phyloP scores from a whole-genome alignment of 30 jellyfish, hydroid and myxozoan genomes.

The Hydractinia symbiolongicarpus region DNA sequence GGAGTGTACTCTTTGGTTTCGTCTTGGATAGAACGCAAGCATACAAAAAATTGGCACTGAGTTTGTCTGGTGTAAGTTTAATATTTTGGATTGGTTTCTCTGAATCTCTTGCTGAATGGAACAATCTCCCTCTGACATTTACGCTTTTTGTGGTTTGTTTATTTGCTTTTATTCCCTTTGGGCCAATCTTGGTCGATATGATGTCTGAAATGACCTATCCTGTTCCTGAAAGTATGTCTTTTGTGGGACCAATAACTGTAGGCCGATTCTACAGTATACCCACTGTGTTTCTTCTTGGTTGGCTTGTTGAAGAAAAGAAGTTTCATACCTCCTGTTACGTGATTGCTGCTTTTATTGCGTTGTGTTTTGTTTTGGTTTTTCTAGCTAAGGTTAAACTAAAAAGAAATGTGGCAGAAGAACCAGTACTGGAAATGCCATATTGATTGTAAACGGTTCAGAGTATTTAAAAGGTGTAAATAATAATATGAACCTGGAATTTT shows the following conservation, averaged over 20 bases:
- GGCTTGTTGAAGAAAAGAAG: conserved; percentile 18
- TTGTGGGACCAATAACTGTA: conserved; percentile 21
- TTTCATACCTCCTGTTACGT: neutral
- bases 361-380: conserved; percentile 1
- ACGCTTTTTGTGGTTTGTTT: neutral
- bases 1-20: conserved; percentile 28
- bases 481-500: no score
- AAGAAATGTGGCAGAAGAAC: conserved; percentile 16
- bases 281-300: conserved; percentile 16
- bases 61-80: conserved; percentile 4
- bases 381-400: conserved; percentile 17
- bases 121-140: neutral
- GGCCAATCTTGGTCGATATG: conserved; percentile 24
- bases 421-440: neutral
- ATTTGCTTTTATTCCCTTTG: conserved; percentile 19
- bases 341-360: conserved; percentile 15
- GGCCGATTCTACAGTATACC: conserved; percentile 38
- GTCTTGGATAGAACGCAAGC: conserved; percentile 31
- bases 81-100: conserved; percentile 24
- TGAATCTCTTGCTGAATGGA: neutral
- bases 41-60: conserved; percentile 6
- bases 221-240: conserved; percentile 26
- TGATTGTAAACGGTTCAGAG: no score
- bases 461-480: no score
- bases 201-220: conserved; percentile 40